phyloP scores from a whole-genome alignment of 2,113 vertebrate genomes.

The Hypocryptadius cinnamomeus region DNA sequence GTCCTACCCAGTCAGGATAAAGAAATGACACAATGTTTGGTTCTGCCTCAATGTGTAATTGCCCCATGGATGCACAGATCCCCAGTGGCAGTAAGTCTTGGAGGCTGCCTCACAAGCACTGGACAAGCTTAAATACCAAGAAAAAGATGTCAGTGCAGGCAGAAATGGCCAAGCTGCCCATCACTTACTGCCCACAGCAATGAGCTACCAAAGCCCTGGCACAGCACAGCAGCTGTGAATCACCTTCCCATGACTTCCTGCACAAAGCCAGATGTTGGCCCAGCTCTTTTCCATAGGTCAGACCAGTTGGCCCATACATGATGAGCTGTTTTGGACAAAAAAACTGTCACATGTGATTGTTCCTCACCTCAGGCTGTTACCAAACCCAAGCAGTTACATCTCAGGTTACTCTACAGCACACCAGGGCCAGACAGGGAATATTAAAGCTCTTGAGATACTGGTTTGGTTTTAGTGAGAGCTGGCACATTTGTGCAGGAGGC shows the following conservation, averaged over 20 bases:
- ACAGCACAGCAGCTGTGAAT: not conserved
- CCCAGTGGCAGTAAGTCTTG: not conserved
- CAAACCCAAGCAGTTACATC: not conserved
- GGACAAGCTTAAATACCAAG: not conserved
- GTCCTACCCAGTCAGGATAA: not conserved
- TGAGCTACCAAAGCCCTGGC: not conserved
- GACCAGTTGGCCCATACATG: not conserved
- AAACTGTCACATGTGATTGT: not conserved
- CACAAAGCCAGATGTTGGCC: not conserved
- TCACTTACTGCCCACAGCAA: not conserved
- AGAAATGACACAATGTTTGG: not conserved
- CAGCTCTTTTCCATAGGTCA: not conserved
- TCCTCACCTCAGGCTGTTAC: not conserved
- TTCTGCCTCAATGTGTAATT: not conserved
- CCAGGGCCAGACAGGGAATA: not conserved
- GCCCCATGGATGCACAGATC: not conserved
- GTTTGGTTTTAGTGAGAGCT: not conserved
- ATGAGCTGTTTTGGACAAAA: not conserved
- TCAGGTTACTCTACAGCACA: not conserved
- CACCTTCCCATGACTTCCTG: conserved; percentile 9
- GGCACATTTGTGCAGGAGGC: not conserved
- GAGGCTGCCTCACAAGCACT: not conserved
- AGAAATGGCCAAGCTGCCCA: not conserved
- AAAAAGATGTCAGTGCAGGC: not conserved
- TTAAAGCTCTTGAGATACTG: not conserved